Evolutionary conservation across 2,888 invertebrate species (phyloP).

Genomic region (Orthosia gothica): DNA sequence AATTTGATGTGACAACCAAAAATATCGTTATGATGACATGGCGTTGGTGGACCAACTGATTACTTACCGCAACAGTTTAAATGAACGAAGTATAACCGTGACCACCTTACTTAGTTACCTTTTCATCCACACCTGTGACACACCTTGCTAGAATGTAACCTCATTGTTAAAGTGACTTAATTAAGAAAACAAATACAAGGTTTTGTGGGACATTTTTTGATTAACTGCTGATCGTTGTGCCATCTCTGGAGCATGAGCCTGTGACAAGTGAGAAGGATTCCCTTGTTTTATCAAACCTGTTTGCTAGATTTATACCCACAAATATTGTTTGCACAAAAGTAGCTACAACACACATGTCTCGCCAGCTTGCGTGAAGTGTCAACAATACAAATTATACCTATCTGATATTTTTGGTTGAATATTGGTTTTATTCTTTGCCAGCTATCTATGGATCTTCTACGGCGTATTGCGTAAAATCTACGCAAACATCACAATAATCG

Average conservation of each 20-base stretch:
- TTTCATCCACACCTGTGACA: slow-evolving; percentile 47
- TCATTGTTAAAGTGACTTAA: slow-evolving; percentile 48
- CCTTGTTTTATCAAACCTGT: slow-evolving; percentile 25
- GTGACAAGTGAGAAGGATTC: slow-evolving; percentile 35
- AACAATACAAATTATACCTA: no score
- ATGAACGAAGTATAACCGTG: slow-evolving; percentile 9
- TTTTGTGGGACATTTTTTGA: slow-evolving; percentile 6
- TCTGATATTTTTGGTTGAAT: no score
- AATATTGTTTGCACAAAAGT: slow-evolving; percentile 34
- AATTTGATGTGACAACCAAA: slow-evolving; percentile 48
- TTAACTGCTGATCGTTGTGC: slow-evolving; percentile 19
- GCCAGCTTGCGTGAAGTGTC: slow-evolving; percentile 14
- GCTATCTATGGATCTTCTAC: not conserved
- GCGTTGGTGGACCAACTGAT: slow-evolving; percentile 27
- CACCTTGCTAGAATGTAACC: slow-evolving; percentile 33
- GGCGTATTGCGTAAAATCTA: no score
- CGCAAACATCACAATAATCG: not conserved
- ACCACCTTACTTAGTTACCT: slow-evolving; percentile 21
- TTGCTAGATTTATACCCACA: slow-evolving; percentile 31
- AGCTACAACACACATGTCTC: slow-evolving; percentile 16
- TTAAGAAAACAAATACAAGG: slow-evolving; percentile 30
- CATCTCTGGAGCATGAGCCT: slow-evolving; percentile 2
- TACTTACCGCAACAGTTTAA: slow-evolving; percentile 26
- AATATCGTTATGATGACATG: slow-evolving; percentile 22
- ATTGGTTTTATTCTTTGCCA: slow-evolving; percentile 6